Percentiles rank a stretch among this genome's conserved stretches.
These are phyloP conservation scores for Haemorhous mexicanus DNA, from an alignment of 2,113 vertebrate genomes.

Conservation along the genomic window DNA sequence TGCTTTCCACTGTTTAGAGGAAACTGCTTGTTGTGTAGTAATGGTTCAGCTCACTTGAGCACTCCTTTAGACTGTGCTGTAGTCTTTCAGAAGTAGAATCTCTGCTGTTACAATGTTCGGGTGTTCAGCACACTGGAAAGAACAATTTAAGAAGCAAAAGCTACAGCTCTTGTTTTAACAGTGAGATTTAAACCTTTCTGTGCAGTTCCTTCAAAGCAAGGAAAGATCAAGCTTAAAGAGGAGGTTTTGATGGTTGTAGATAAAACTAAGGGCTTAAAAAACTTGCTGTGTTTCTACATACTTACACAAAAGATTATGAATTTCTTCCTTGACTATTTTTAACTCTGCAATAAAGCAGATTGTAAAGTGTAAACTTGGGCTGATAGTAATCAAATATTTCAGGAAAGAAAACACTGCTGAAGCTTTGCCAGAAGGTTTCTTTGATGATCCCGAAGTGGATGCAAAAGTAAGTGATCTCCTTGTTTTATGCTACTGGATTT, in stretches of 20 bases:
- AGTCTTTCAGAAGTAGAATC: neutral
- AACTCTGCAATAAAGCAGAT: neutral
- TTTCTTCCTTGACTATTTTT: neutral
- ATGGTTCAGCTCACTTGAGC: neutral
- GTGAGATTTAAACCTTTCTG: neutral
- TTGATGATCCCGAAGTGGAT: slow-evolving; percentile 94
- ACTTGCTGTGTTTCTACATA: neutral
- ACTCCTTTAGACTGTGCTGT: neutral
- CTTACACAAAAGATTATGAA: neutral
- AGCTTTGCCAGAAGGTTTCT: slow-evolving; percentile 94
- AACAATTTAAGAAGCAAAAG: neutral
- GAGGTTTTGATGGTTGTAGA: neutral
- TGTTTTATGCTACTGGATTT: neutral
- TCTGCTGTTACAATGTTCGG: neutral
- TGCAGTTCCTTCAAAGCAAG: neutral
- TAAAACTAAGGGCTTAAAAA: neutral
- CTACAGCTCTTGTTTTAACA: neutral
- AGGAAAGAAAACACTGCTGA: slow-evolving; percentile 88
- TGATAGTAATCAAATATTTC: slow-evolving; percentile 17
- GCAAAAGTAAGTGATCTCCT: slow-evolving; percentile 74
- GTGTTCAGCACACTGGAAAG: neutral
- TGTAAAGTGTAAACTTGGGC: neutral
- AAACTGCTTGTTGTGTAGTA: neutral
- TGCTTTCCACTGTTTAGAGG: neutral
- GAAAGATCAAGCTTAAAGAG: neutral